Percentiles rank a stretch among this genome's conserved stretches.
Conservation (phyloP, 2,113 vertebrate genomes). For the Lophotis ruficrista region DNA sequence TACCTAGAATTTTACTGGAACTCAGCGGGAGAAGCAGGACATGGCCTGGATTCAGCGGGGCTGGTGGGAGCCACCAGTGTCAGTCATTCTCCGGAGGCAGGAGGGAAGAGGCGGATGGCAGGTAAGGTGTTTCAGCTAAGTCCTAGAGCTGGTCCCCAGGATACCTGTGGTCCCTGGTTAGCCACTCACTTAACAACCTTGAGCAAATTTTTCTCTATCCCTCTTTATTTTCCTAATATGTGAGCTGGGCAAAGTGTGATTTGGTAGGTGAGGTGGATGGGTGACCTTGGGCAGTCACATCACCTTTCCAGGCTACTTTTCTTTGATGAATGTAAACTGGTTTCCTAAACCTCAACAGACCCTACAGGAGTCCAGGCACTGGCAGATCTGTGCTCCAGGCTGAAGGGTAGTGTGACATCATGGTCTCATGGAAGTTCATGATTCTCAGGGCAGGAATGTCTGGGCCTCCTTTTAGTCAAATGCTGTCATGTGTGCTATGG, state of each 20-base stretch:
- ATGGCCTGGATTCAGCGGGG: rapidly evolving
- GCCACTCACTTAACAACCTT: rapidly evolving
- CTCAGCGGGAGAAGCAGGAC: not conserved
- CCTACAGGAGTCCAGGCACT: not conserved
- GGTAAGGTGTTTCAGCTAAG: not conserved
- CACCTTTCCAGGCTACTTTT: not conserved
- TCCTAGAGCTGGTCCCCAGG: not conserved
- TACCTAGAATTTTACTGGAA: conserved; percentile 37
- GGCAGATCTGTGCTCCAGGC: not conserved
- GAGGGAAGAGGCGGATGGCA: not conserved
- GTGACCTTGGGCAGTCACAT: not conserved
- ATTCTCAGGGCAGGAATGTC: not conserved
- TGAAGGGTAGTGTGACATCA: not conserved
- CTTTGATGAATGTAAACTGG: not conserved
- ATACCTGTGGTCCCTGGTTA: not conserved
- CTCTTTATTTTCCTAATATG: not conserved
- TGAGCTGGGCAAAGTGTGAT: not conserved
- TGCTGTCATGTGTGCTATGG: not conserved
- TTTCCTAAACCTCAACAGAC: not conserved
- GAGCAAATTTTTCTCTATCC: not conserved
- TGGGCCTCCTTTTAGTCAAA: not conserved
- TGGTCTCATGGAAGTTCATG: not conserved
- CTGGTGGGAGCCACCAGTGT: not conserved
- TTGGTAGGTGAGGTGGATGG: not conserved
- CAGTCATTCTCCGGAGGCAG: not conserved